Base-by-base conservation (phyloP, 92 coral and sea anemone genomes). In the Paragorgia papillata region DNA sequence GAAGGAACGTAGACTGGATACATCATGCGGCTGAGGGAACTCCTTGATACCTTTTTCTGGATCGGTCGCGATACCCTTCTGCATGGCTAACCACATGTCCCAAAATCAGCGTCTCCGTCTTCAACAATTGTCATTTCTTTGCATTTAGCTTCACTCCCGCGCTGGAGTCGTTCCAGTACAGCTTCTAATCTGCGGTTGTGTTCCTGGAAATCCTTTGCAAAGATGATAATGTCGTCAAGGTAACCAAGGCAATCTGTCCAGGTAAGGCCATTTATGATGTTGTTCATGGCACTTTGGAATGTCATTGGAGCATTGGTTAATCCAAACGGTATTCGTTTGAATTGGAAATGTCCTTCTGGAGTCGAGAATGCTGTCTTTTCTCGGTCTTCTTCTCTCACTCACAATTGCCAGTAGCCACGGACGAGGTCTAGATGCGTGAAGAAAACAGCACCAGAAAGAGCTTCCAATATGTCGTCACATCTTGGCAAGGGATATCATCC, bases 401-500 rank as follows among this genome's bases (percentile, higher is more conserved):
- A 7, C 20, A 66, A n/a, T 40, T 66, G 74, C 57, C 74, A 66
- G 46, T 66, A 66, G 27, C 74, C 74, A 12, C 57, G 55, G 3
- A 66, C 74, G 7, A 66, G 56, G 74, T 66, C 74, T 49, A 77
- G 44, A 41, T 63, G 62, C 22, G 84, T 68, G 31, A 84, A 84
- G 57, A 34, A 79, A 5, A 32, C 55, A 0, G 74, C 79, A 30
- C 83, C 83, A 2, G 83, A 75, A 7, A 83, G 44, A 2, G 83
- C 75, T 18, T 84, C 80, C 19, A 84, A 55, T 57, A 79, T 69
- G 49, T 84, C 80, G 17, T 84, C 80, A 63, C 62, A 27, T 46
- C 75, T 69, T 8, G 88, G 84, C 18, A 84, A 19, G 8, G 81
- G 88, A 73, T 79, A 79, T 20, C 58, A 33, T 46, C 65, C 88